Evolutionary conservation across 2,113 vertebrate species (phyloP).

Genomic region (Polypterus senegalus): DNA sequence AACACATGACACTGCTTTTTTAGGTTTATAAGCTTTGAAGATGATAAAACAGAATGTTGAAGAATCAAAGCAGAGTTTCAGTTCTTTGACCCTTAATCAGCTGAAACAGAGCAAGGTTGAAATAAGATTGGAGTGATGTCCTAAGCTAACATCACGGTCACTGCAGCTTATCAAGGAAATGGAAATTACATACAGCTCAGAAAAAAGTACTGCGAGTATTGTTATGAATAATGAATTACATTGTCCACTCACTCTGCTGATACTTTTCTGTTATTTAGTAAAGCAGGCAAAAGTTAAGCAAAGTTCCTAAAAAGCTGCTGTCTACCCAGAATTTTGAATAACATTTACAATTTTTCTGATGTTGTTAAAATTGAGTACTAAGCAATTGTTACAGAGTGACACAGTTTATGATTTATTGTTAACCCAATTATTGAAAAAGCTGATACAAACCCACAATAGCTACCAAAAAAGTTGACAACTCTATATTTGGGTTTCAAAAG

Average conservation of each 20-base stretch:
- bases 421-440: slow-evolving; percentile 28
- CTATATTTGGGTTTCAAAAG: background rate
- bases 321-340: no score
- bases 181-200: no score
- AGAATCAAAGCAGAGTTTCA: slow-evolving; percentile 6
- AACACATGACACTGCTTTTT: slow-evolving; percentile 46
- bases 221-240: no score
- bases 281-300: no score
- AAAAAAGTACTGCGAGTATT: no score
- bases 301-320: no score
- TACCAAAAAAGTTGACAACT: slow-evolving; percentile 4
- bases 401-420: slow-evolving; percentile 22
- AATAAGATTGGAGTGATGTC: background rate
- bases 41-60: background rate
- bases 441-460: slow-evolving; percentile 5
- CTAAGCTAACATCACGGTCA: background rate
- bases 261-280: slow-evolving; percentile 28
- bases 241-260: slow-evolving; percentile 32
- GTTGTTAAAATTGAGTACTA: no score
- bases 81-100: slow-evolving; percentile 6
- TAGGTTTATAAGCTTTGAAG: slow-evolving; percentile 5
- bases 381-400: no score
- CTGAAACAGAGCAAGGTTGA: background rate
- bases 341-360: no score
- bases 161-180: background rate